These are phyloP conservation scores for Euura lappo DNA, from an alignment of 1,140 invertebrate genomes.

Conservation along the genomic window DNA sequence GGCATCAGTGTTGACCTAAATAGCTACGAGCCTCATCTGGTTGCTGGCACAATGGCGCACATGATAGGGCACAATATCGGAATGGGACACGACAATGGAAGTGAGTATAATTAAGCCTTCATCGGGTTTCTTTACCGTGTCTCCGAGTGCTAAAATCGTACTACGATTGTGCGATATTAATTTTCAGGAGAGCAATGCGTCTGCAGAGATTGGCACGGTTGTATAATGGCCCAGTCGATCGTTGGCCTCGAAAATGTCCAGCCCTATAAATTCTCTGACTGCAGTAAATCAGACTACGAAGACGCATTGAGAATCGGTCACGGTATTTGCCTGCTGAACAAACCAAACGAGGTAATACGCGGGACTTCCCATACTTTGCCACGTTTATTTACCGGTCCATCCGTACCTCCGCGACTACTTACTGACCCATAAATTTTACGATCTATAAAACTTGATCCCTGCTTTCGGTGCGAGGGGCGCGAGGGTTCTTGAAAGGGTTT, in stretches of 20 bases:
- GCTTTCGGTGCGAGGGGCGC: background rate
- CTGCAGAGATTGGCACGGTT: conserved; percentile 93
- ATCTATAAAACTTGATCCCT: background rate
- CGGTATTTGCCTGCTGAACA: conserved; percentile 87
- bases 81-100: conserved; percentile 90
- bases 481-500: background rate
- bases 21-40: conserved; percentile 90
- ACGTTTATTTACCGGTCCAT: background rate
- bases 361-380: background rate
- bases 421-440: conserved; percentile 14
- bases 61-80: conserved; percentile 98
- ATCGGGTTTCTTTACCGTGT: background rate
- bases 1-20: conserved; percentile 92
- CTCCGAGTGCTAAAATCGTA: background rate
- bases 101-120: conserved; percentile 61
- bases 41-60: conserved; percentile 92
- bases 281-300: conserved; percentile 86
- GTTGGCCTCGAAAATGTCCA: conserved; percentile 89
- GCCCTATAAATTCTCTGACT: conserved; percentile 92
- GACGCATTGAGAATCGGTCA: conserved; percentile 78
- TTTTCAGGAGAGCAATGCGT: conserved; percentile 73
- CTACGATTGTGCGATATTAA: background rate
- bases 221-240: conserved; percentile 93
- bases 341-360: conserved; percentile 81
- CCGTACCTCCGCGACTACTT: background rate